Evolutionary conservation across 2,888 invertebrate genomes (phyloP).

Genomic region (Gasteruption jaculator): DNA sequence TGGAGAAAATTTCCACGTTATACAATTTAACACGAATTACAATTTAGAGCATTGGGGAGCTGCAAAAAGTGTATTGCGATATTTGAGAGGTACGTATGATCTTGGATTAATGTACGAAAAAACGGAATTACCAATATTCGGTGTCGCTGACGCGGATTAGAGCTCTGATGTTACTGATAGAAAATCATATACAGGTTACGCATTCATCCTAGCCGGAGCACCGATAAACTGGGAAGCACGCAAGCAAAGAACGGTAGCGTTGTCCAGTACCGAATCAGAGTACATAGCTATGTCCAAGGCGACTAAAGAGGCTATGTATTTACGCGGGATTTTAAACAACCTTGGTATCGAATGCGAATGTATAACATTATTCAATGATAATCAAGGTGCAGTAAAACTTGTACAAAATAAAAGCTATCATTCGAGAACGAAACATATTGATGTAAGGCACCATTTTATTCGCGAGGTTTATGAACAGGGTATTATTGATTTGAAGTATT

Average conservation of each 20-base stretch:
- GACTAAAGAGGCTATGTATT: no score
- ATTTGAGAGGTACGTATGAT: constrained; percentile 14
- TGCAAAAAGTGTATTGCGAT: constrained; percentile 15
- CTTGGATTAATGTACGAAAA: constrained; percentile 13
- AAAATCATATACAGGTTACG: no score
- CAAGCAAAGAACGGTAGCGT: no score
- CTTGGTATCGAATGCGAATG: neutral
- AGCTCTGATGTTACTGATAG: no score
- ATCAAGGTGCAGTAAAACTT: constrained; percentile 5
- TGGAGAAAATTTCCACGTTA: constrained; percentile 17
- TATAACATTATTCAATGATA: constrained; percentile 9
- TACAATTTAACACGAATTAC: no score
- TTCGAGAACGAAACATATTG: constrained; percentile 3
- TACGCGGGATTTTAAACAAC: no score
- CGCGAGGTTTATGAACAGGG: constrained; percentile 2
- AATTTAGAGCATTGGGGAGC: no score
- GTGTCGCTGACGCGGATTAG: constrained; percentile 17
- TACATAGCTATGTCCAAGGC: no score
- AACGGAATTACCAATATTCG: constrained; percentile 12
- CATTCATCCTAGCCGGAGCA: no score
- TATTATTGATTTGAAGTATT: constrained; percentile 2
- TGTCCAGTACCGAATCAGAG: no score
- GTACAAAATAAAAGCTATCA: constrained; percentile 1
- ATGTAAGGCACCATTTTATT: constrained; percentile 11
- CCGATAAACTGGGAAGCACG: no score